These are phyloP conservation scores for Drosophila mayri DNA, from an alignment of 1,140 invertebrate genomes.

Conservation along the genomic window DNA sequence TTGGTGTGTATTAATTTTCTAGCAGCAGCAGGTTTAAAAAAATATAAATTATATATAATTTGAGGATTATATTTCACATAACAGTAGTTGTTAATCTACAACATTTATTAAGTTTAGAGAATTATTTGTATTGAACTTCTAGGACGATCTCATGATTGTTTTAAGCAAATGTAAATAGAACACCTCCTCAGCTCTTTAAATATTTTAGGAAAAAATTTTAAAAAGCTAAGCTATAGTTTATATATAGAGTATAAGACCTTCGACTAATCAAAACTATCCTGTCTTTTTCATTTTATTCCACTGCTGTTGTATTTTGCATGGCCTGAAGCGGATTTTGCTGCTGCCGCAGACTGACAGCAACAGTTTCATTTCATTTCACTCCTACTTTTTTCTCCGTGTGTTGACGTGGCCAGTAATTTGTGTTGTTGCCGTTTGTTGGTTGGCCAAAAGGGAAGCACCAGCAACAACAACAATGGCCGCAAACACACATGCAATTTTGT, in stretches of 20 bases:
- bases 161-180: too few relatives aligned
- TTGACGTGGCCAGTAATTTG: slow-evolving; percentile 48
- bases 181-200: too few relatives aligned
- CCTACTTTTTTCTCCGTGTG: slow-evolving; percentile 13
- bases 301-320: slow-evolving; percentile 39
- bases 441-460: slow-evolving; percentile 47
- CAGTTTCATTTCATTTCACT: slow-evolving; percentile 61
- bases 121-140: neutral
- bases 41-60: too few relatives aligned
- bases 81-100: neutral
- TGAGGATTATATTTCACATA: neutral
- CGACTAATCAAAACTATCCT: neutral
- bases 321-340: slow-evolving; percentile 56
- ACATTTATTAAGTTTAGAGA: neutral
- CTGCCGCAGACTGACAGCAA: slow-evolving; percentile 65
- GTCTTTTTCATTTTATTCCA: slow-evolving; percentile 8
- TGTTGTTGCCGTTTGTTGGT: slow-evolving; percentile 70
- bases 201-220: too few relatives aligned
- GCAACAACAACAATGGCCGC: slow-evolving; percentile 25
- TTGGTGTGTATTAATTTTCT: neutral
- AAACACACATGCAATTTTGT: slow-evolving; percentile 62
- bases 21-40: too few relatives aligned
- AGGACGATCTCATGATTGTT: neutral
- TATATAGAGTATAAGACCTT: slow-evolving; percentile 4
- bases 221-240: too few relatives aligned